These are phyloP conservation scores for Rhyacichthys aspro DNA, from an alignment of 2,797 vertebrate species.

Conservation along the genomic window DNA sequence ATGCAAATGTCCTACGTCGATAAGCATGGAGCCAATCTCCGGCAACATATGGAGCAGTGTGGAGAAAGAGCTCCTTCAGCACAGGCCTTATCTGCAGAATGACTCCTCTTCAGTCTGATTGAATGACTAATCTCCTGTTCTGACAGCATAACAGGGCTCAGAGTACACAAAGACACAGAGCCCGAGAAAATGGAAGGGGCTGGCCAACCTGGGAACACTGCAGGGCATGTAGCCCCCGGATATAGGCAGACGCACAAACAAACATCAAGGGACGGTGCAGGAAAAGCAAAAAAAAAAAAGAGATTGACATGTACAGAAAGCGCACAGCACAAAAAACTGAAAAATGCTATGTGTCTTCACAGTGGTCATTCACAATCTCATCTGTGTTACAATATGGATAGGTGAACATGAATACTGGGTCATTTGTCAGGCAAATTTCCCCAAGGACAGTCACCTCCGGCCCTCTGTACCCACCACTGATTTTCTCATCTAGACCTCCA, in stretches of 20 bases:
- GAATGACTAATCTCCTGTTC: conserved; percentile 79
- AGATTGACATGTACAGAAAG: conserved; percentile 18
- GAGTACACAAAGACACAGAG: conserved; percentile 65
- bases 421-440: conserved; percentile 64
- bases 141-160: conserved; percentile 72
- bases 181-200: conserved; percentile 48
- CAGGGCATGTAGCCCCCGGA: conserved; percentile 52
- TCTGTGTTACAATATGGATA: conserved; percentile 34
- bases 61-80: conserved; percentile 71
- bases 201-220: conserved; percentile 44
- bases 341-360: too few species aligned
- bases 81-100: conserved; percentile 69
- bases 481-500: conserved; percentile 74
- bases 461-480: conserved; percentile 57
- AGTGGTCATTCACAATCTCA: conserved; percentile 4
- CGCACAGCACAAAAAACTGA: not conserved
- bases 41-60: conserved; percentile 62
- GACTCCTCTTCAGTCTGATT: conserved; percentile 75
- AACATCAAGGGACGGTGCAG: not conserved
- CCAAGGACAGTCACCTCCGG: conserved; percentile 65
- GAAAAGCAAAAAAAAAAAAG: not conserved
- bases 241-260: conserved; percentile 16
- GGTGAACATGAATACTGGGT: conserved; percentile 50
- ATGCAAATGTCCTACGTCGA: conserved; percentile 71
- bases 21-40: conserved; percentile 65